Percentiles rank a stretch among this genome's conserved stretches.
These are phyloP conservation scores for Cepaea hortensis DNA, from an alignment of 2,888 invertebrate species.

Conservation along the genomic window DNA sequence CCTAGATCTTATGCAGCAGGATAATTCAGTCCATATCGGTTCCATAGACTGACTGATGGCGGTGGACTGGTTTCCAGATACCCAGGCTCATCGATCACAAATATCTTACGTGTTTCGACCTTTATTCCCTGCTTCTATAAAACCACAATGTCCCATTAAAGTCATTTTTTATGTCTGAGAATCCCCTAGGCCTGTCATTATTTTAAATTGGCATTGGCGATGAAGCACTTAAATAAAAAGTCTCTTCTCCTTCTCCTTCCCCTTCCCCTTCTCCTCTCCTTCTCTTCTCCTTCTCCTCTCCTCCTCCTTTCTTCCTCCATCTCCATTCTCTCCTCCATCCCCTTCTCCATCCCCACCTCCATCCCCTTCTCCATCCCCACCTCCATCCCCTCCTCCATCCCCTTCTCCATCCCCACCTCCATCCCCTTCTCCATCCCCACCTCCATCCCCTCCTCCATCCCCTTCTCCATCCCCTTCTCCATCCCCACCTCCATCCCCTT, in stretches of 20 bases:
- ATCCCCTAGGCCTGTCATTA: not conserved
- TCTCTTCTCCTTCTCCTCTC: not conserved
- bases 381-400: not conserved
- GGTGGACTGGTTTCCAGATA: too few species aligned
- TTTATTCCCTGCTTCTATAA: not conserved
- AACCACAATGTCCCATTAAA: not conserved
- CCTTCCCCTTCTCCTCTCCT: conserved; percentile 1
- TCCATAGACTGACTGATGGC: too few species aligned
- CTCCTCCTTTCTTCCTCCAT: not conserved
- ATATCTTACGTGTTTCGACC: too few species aligned
- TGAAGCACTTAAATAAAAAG: too few species aligned
- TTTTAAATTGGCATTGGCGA: not conserved
- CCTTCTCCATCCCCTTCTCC: not conserved
- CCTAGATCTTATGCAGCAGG: too few species aligned
- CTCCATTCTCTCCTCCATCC: not conserved
- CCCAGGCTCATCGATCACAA: too few species aligned
- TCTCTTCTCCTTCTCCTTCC: not conserved
- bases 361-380: not conserved
- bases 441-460: not conserved
- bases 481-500: not conserved
- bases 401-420: not conserved
- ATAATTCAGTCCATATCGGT: too few species aligned
- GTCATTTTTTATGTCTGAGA: not conserved
- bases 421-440: not conserved
- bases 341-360: not conserved